Evolutionary conservation across 1,140 invertebrate species (phyloP), one percentile per base, ranked within the genome.

Genomic region (Anastrepha ludens): DNA sequence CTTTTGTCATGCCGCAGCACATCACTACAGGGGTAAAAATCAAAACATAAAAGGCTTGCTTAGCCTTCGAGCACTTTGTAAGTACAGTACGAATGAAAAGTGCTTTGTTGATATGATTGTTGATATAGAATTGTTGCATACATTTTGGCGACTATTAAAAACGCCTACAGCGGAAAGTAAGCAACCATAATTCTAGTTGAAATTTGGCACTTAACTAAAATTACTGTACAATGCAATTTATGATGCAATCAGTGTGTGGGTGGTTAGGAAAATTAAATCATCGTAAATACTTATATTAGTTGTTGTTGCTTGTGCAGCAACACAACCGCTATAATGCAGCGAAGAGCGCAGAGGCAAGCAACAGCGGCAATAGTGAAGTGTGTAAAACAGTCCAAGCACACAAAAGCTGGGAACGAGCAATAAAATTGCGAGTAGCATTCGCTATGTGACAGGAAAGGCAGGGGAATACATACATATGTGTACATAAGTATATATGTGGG

Each of bases 381-480:
- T 78, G 15, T 78, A 50, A n/a, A 78, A 55, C 15, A 50, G 47
- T 5, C 8, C n/a, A 62, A 15, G 4, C 8, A 2, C n/a, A 62
- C 41, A 81, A 20, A 55, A 55, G n/a, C 13, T 9, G 20, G 47
- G 50, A 81, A 81, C 47, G 74, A 29, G 47, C 74, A 81, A 81
- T 81, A 81, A 81, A 81, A 81, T 81, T 81, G 74, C 29, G 47
- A 81, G 55, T 81, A n/a, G 50, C 50, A 81, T 81, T 20, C 74
- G 47, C 15, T 44, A 6, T 81, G 44, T 58, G 39, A 58, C 74
- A 55, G n/a, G 13, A 55, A 81, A 50, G 20, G 9, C 47, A 74
- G 39, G 41, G 3, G 39, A 17, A 81, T 8, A 55, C 2, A 74
- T 47, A 47, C 39, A 50, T 78, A 78, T 15, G 6, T 39, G 7